Percentiles rank a stretch among this genome's conserved stretches.
Evolutionary conservation across 2,888 invertebrate genomes (phyloP).

Genomic region (Scaptodrosophila latifasciaeformis): DNA sequence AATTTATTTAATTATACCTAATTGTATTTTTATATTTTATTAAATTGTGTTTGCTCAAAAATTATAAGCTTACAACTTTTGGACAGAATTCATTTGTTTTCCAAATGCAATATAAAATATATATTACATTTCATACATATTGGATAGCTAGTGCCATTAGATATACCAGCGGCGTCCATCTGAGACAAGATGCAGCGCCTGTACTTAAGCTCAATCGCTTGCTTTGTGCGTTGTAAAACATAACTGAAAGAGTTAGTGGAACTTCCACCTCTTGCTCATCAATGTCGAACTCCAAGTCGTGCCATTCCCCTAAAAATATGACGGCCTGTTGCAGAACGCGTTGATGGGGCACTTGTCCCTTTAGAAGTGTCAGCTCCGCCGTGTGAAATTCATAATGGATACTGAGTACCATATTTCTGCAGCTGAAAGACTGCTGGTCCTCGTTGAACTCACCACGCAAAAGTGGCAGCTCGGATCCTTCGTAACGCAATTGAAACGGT

Average conservation of each 20-base stretch:
- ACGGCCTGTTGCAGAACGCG: conserved; percentile 56
- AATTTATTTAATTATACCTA: too few relatives aligned
- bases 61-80: too few relatives aligned
- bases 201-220: conserved; percentile 8
- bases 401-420: conserved; percentile 70
- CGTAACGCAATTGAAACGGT: conserved; percentile 49
- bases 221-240: conserved; percentile 62
- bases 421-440: conserved; percentile 59
- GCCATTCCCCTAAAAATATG: conserved; percentile 62
- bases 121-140: too few relatives aligned
- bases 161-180: too few relatives aligned
- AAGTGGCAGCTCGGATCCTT: conserved; percentile 29
- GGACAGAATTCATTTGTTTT: too few relatives aligned
- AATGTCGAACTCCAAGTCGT: conserved; percentile 70
- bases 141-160: too few relatives aligned
- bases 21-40: too few relatives aligned
- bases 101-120: too few relatives aligned
- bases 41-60: too few relatives aligned
- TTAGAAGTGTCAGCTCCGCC: conserved; percentile 34
- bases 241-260: conserved; percentile 65
- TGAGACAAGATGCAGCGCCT: not conserved
- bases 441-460: conserved; percentile 52
- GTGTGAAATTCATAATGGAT: conserved; percentile 68
- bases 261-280: conserved; percentile 59
- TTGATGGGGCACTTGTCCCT: conserved; percentile 50